phyloP scores from a whole-genome alignment of 2,797 vertebrate genomes.

The Crax fasciolata region DNA sequence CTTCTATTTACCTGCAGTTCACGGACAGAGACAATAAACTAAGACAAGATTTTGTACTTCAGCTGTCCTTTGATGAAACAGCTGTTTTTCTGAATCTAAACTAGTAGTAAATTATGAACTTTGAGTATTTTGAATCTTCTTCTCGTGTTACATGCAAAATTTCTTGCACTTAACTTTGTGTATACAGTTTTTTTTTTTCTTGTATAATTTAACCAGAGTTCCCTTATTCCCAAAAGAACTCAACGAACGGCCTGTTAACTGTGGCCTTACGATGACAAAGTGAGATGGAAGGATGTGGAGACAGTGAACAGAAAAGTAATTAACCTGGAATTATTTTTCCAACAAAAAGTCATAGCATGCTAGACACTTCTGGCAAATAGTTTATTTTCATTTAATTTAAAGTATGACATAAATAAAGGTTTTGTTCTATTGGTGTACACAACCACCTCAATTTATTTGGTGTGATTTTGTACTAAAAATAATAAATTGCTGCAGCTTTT shows the following conservation, averaged over 20 bases:
- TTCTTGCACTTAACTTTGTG: neutral
- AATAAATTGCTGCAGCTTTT: neutral
- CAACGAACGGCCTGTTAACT: neutral
- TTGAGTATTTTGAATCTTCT: neutral
- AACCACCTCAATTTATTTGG: neutral
- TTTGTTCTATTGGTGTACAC: neutral
- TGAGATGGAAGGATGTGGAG: neutral
- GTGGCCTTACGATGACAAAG: neutral
- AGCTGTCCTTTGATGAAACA: neutral
- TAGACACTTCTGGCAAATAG: neutral
- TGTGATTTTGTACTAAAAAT: neutral
- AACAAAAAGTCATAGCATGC: neutral
- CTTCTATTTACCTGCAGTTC: neutral
- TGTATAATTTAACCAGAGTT: neutral
- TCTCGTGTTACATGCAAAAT: neutral
- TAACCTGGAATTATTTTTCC: neutral
- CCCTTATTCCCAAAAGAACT: neutral
- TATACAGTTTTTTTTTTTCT: neutral
- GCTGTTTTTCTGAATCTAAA: neutral
- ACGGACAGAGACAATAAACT: neutral
- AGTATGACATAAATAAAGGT: neutral
- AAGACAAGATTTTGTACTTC: neutral
- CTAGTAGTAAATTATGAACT: neutral
- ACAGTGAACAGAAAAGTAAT: neutral
- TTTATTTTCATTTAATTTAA: constrained; percentile 5